These are phyloP conservation scores for Microtus montanus DNA, from an alignment of 2,113 vertebrate genomes.

Conservation along the genomic window DNA sequence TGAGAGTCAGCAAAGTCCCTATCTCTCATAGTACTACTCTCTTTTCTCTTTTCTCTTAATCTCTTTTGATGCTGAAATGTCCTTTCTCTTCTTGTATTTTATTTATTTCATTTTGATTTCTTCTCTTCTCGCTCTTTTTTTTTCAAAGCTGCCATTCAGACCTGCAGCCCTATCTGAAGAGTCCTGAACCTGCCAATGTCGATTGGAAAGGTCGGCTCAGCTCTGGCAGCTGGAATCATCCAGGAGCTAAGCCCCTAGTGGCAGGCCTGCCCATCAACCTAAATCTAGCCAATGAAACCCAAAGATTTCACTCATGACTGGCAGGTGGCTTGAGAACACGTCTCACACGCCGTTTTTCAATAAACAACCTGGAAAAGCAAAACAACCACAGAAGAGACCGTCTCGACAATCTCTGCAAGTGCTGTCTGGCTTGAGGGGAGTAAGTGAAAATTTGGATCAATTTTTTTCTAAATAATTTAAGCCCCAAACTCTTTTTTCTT, in stretches of 20 bases:
- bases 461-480: conserved; percentile 71
- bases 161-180: not conserved
- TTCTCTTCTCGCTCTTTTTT: not conserved
- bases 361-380: conserved; percentile 42
- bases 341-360: conserved; percentile 30
- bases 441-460: conserved; percentile 27
- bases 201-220: not conserved
- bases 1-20: conserved; percentile 66
- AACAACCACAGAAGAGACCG: conserved; percentile 18
- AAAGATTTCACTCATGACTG: conserved; percentile 44
- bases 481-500: conserved; percentile 34
- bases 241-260: fast-evolving
- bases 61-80: conserved; percentile 79
- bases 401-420: not conserved
- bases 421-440: conserved; percentile 29
- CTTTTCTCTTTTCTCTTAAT: no score
- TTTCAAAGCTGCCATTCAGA: conserved; percentile 53
- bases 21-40: conserved; percentile 62
- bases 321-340: conserved; percentile 22
- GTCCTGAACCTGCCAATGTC: conserved; percentile 36
- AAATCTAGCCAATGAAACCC: not conserved
- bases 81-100: conserved; percentile 63
- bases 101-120: conserved; percentile 62
- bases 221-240: not conserved
- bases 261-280: not conserved